A percentile compares a stretch with the other conserved stretches of the same genome.
These are phyloP conservation scores for Leptinotarsa texana DNA, from an alignment of 1,140 invertebrate species.

Conservation along the genomic window DNA sequence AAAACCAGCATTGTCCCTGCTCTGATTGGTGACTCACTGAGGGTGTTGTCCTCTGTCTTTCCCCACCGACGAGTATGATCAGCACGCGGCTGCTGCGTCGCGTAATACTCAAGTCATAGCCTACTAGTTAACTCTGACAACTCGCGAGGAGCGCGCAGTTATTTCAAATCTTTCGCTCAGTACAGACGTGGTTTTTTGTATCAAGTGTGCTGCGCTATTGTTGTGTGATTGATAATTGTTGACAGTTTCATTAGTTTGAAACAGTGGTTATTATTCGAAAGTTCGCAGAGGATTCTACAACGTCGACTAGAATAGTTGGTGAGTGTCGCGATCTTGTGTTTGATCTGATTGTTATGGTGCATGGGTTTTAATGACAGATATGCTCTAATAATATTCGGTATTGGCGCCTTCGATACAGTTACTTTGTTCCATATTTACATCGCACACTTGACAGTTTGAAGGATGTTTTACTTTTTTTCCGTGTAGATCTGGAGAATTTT, in stretches of 20 bases:
- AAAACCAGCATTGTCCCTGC: constrained; percentile 48
- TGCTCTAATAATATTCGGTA: constrained; percentile 42
- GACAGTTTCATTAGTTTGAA: constrained; percentile 15
- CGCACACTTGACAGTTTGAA: not conserved
- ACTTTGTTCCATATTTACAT: constrained; percentile 23
- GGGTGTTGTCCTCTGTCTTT: constrained; percentile 55
- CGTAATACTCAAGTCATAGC: constrained; percentile 21
- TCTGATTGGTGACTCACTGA: constrained; percentile 56
- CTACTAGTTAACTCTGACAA: constrained; percentile 24
- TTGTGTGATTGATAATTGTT: constrained; percentile 14
- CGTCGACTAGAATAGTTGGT: constrained; percentile 38
- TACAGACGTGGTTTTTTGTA: constrained; percentile 20
- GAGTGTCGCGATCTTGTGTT: constrained; percentile 35
- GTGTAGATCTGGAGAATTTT: not conserved
- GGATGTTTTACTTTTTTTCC: not conserved
- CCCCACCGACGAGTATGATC: constrained; percentile 39
- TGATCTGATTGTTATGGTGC: constrained; percentile 37
- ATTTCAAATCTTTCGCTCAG: constrained; percentile 2
- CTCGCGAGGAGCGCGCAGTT: constrained; percentile 23
- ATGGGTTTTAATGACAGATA: constrained; percentile 43
- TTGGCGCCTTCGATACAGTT: constrained; percentile 34
- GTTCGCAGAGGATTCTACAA: constrained; percentile 11
- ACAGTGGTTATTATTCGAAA: constrained; percentile 17
- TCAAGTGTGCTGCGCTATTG: constrained; percentile 14
- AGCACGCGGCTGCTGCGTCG: constrained; percentile 23